Percentiles rank a stretch among this genome's conserved stretches.
Conservation (phyloP, 2,113 vertebrate genomes). For the Ceratotherium simum region DNA sequence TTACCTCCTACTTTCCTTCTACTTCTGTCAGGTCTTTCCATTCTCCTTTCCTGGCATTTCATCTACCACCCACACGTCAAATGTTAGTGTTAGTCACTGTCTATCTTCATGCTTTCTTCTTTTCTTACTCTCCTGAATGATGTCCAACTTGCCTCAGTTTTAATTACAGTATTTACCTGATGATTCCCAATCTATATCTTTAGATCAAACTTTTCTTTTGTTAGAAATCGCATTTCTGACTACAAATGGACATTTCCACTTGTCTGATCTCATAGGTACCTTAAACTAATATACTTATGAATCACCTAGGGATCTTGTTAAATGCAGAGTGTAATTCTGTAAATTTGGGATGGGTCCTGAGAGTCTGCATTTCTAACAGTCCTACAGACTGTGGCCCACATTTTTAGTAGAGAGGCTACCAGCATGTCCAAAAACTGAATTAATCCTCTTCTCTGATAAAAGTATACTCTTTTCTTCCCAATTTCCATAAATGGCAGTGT, state of each 20-base stretch:
- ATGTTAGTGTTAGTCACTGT: background rate
- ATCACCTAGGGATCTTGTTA: background rate
- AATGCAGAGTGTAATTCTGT: background rate
- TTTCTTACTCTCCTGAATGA: background rate
- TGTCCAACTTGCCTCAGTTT: background rate
- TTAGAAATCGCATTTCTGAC: background rate
- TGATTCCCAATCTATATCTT: background rate
- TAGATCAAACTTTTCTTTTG: background rate
- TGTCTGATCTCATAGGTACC: background rate
- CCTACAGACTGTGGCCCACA: background rate
- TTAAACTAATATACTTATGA: background rate
- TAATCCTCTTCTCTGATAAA: background rate
- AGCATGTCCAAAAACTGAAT: background rate
- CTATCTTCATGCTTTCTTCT: background rate
- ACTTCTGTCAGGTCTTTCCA: background rate
- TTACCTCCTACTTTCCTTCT: background rate
- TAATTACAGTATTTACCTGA: background rate
- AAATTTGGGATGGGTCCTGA: background rate
- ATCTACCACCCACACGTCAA: background rate
- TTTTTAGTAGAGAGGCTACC: background rate
- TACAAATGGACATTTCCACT: background rate
- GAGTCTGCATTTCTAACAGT: background rate
- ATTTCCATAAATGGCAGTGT: background rate
- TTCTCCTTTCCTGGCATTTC: background rate
- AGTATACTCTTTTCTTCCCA: background rate